Percentiles rank a stretch among this genome's conserved stretches.
Evolutionary conservation across 1,140 invertebrate genomes (phyloP).

Genomic region (Bilobella aurantiaca): DNA sequence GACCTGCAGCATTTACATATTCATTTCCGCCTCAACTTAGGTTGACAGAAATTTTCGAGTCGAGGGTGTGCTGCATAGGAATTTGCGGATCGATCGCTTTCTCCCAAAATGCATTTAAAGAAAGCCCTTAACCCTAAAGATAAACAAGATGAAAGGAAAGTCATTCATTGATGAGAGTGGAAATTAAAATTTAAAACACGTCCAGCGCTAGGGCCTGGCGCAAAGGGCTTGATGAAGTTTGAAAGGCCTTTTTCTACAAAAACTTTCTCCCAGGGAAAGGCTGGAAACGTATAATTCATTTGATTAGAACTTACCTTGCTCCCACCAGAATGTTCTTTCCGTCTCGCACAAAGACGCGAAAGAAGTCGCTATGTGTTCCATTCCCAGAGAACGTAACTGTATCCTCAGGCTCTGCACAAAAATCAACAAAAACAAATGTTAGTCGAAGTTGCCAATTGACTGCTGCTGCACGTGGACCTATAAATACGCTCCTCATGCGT

Average conservation of each 20-base stretch:
- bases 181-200: not conserved
- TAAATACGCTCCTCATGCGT: too few relatives aligned
- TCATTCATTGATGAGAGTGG: not conserved
- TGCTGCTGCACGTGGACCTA: too few relatives aligned
- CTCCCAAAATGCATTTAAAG: not conserved
- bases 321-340: slow-evolving; percentile 33
- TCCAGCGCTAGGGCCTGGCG: too few relatives aligned
- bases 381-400: slow-evolving; percentile 33
- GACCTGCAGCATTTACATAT: not conserved
- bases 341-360: slow-evolving; percentile 31
- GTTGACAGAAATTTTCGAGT: too few relatives aligned
- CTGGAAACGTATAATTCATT: not conserved
- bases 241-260: not conserved
- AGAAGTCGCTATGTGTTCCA: slow-evolving; percentile 31
- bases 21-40: not conserved
- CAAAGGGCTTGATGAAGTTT: not conserved
- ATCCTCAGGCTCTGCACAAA: slow-evolving; percentile 32
- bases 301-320: slow-evolving; percentile 25
- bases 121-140: not conserved
- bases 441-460: too few relatives aligned
- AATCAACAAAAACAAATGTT: slow-evolving; percentile 17
- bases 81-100: too few relatives aligned
- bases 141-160: slow-evolving; percentile 2
- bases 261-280: too few relatives aligned
- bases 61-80: too few relatives aligned